Evolutionary conservation across 1,140 invertebrate species (phyloP).

Genomic region (Cherax quadricarinatus): DNA sequence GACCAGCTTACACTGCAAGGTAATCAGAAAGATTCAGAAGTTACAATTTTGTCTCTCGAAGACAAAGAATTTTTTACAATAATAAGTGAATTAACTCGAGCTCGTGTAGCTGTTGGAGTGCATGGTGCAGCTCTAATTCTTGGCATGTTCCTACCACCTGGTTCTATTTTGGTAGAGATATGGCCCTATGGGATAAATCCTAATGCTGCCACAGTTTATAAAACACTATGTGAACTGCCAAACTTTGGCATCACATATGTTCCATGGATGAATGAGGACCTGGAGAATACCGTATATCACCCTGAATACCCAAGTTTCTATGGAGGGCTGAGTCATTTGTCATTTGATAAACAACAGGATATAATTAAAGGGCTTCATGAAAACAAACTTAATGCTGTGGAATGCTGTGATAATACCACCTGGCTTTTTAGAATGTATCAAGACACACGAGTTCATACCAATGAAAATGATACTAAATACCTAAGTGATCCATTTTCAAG

Average conservation of each 20-base stretch:
- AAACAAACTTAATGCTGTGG: background rate
- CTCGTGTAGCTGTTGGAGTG: constrained; percentile 3
- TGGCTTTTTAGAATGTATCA: constrained; percentile 52
- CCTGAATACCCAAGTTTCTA: constrained; percentile 12
- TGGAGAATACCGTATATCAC: constrained; percentile 26
- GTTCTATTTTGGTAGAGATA: constrained; percentile 26
- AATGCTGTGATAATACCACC: constrained; percentile 33
- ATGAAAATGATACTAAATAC: background rate
- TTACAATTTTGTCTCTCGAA: background rate
- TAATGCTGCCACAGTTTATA: constrained; percentile 27
- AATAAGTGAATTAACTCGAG: constrained; percentile 1
- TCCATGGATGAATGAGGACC: constrained; percentile 41
- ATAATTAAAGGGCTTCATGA: constrained; percentile 10
- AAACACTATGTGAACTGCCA: constrained; percentile 20
- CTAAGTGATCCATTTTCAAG: background rate
- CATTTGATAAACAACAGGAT: background rate
- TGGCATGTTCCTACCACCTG: constrained; percentile 48
- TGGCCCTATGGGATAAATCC: constrained; percentile 45
- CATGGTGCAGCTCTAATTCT: constrained; percentile 36
- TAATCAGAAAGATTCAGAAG: background rate
- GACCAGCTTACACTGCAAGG: background rate
- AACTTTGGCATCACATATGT: constrained; percentile 26
- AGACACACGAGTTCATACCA: constrained; percentile 14
- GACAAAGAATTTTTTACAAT: background rate
- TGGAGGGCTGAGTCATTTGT: constrained; percentile 32